Evolutionary conservation across 2,797 vertebrate species (phyloP).

Genomic region (Nasua narica): DNA sequence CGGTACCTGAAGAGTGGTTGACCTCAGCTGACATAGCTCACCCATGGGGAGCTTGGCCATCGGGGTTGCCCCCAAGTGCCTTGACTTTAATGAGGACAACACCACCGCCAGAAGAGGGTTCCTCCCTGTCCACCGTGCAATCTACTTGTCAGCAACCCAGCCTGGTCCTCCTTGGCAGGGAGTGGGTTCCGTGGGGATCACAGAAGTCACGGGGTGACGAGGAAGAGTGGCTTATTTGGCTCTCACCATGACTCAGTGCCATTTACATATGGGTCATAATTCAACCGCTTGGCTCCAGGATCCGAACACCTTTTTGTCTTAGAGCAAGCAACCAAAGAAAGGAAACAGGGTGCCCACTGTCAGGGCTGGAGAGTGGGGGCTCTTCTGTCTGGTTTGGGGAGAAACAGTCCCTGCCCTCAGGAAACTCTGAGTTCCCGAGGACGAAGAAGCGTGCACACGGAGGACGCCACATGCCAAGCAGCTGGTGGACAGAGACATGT

Average conservation of each 20-base stretch:
- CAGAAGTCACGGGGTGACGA: background rate
- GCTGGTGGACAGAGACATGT: background rate
- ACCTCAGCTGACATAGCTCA: background rate
- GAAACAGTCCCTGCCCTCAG: background rate
- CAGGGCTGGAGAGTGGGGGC: background rate
- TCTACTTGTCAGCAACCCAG: background rate
- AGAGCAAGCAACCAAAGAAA: constrained; percentile 27
- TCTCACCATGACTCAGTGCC: background rate
- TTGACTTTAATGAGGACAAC: background rate
- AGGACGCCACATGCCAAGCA: background rate
- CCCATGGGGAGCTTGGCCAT: background rate
- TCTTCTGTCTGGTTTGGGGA: background rate
- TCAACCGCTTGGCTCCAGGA: background rate
- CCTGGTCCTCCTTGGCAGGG: background rate
- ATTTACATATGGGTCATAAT: background rate
- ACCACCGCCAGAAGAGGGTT: background rate
- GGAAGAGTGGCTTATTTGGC: background rate
- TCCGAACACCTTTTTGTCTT: background rate
- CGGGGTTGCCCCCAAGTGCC: background rate
- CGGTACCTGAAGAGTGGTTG: background rate
- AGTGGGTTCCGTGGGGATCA: background rate
- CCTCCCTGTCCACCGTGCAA: background rate
- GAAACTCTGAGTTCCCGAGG: background rate
- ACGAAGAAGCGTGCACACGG: background rate
- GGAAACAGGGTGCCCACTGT: background rate